These are phyloP conservation scores for Epinephelus malabaricus DNA, from an alignment of 2,797 vertebrate species.

Conservation along the genomic window DNA sequence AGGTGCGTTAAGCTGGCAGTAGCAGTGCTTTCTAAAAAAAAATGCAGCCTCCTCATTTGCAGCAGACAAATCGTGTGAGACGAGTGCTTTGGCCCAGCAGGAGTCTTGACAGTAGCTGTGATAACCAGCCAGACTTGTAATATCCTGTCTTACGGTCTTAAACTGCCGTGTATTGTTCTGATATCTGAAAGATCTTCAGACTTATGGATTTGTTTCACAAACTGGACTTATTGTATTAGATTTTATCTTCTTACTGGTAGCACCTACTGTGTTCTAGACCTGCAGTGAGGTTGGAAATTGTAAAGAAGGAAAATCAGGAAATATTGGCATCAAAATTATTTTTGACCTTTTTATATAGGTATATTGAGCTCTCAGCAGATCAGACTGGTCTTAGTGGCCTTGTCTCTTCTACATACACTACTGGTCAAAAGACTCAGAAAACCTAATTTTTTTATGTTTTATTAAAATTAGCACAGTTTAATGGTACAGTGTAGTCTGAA, in stretches of 20 bases:
- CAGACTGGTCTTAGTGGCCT: neutral
- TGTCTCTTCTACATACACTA: neutral
- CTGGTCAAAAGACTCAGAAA: too few relatives aligned
- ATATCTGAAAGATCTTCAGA: neutral
- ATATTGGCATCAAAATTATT: neutral
- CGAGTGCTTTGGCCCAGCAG: constrained; percentile 23
- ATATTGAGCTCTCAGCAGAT: neutral
- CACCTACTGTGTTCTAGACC: neutral
- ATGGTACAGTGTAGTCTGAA: too few relatives aligned
- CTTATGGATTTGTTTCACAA: neutral
- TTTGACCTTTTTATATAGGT: neutral
- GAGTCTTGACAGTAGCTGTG: neutral
- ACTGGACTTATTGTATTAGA: constrained; percentile 12
- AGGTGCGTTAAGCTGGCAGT: neutral
- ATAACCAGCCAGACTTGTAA: constrained; percentile 25
- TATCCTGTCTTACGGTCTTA: constrained; percentile 28
- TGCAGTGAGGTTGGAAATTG: neutral
- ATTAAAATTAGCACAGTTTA: too few relatives aligned
- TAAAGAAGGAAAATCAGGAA: neutral
- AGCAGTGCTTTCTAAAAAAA: neutral
- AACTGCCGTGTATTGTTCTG: constrained; percentile 7
- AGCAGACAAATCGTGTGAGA: neutral
- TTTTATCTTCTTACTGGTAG: constrained; percentile 3
- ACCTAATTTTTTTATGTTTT: too few relatives aligned
- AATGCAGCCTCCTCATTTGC: neutral